These are phyloP conservation scores for Cosmia trapezina DNA, from an alignment of 2,888 invertebrate species.

Conservation along the genomic window DNA sequence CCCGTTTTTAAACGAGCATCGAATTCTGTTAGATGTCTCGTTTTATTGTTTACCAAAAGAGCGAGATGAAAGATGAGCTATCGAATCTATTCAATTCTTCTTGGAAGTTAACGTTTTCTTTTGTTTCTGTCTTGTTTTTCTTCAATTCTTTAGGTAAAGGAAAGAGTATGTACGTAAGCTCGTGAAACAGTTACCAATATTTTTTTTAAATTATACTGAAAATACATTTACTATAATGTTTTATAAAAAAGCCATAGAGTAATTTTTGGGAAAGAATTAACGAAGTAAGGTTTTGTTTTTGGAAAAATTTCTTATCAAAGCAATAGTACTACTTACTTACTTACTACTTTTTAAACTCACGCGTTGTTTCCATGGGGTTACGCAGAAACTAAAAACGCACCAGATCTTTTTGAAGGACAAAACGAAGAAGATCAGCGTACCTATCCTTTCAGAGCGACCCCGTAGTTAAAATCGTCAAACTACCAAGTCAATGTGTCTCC, in stretches of 20 bases:
- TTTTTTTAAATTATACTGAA: constrained; percentile 10
- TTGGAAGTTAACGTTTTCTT: constrained; percentile 42
- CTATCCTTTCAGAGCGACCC: not conserved
- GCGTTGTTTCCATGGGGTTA: not conserved
- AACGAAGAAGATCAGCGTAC: not conserved
- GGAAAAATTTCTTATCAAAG: too few species aligned
- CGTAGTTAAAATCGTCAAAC: not conserved
- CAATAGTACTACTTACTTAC: too few species aligned
- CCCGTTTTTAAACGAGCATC: constrained; percentile 80
- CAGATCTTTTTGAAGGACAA: not conserved
- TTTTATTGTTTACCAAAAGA: constrained; percentile 35
- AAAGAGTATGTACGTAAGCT: constrained; percentile 3
- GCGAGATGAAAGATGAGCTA: constrained; percentile 20
- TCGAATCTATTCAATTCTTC: constrained; percentile 45
- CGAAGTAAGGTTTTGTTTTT: not conserved
- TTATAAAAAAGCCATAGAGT: not conserved
- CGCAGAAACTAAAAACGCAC: not conserved
- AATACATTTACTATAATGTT: constrained; percentile 1
- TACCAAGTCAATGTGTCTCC: not conserved
- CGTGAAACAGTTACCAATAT: constrained; percentile 24
- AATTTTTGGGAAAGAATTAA: not conserved
- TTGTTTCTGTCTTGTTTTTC: constrained; percentile 33
- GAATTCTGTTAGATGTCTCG: constrained; percentile 52
- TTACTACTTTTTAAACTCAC: not conserved
- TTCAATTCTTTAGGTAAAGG: constrained; percentile 27